Evolutionary conservation across 2,113 vertebrate genomes (phyloP).

Genomic region (Lonchura striata): DNA sequence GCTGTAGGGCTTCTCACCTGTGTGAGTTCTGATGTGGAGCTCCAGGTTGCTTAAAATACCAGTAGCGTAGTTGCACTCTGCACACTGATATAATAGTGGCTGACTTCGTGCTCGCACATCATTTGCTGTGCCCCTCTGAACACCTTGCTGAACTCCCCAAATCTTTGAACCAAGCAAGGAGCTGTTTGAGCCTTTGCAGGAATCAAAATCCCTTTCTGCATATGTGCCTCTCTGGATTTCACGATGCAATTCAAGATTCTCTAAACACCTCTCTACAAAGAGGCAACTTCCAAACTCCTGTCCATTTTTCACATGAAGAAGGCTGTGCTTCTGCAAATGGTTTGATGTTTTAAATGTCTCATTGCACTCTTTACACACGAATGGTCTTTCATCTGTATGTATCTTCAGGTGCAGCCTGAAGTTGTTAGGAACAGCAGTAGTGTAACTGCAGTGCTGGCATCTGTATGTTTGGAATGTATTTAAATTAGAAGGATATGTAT

Average conservation of each 20-base stretch:
- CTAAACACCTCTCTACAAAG: not conserved
- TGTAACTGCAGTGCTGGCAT: constrained; percentile 25
- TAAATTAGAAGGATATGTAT: not conserved
- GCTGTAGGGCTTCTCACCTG: constrained; percentile 51
- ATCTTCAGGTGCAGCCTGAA: constrained; percentile 30
- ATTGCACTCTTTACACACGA: constrained; percentile 25
- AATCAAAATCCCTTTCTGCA: not conserved
- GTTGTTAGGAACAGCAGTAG: not conserved
- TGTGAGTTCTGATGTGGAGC: constrained; percentile 40
- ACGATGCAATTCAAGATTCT: not conserved
- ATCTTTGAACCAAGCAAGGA: not conserved
- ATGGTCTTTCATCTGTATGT: not conserved
- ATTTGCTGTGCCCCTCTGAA: not conserved
- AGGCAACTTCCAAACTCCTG: not conserved
- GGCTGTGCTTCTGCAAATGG: constrained; percentile 20
- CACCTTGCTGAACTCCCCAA: not conserved
- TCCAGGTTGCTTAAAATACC: not conserved
- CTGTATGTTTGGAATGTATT: not conserved
- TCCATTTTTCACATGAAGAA: not conserved
- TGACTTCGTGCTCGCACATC: not conserved
- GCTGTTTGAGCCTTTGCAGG: not conserved
- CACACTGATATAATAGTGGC: not conserved
- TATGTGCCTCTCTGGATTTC: not conserved
- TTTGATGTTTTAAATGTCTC: not conserved
- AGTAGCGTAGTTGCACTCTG: constrained; percentile 7